Percentiles rank a stretch among this genome's conserved stretches.
Evolutionary conservation across 2,888 invertebrate species (phyloP).

Genomic region (Scotopteryx bipunctaria): DNA sequence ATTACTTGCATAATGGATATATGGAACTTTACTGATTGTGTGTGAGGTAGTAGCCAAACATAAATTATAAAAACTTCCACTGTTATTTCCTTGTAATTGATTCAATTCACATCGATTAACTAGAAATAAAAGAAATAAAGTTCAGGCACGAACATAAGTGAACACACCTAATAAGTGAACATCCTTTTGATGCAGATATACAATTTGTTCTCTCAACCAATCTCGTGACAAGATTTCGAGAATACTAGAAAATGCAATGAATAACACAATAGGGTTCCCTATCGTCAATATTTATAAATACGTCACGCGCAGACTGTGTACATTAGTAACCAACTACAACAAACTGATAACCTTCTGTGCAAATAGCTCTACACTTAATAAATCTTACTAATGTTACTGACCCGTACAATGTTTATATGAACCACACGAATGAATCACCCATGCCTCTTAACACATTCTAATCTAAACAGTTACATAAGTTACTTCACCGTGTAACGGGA

Average conservation of each 20-base stretch:
- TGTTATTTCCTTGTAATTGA: neutral
- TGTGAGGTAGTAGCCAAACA: slow-evolving; percentile 6
- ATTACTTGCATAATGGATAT: slow-evolving; percentile 11
- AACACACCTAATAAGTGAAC: too few relatives aligned
- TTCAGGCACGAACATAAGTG: too few relatives aligned
- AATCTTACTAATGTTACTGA: slow-evolving; percentile 28
- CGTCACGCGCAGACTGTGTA: slow-evolving; percentile 42
- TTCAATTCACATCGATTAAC: too few relatives aligned
- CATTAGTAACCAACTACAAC: slow-evolving; percentile 16
- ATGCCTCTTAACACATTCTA: slow-evolving; percentile 16
- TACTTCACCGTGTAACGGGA: slow-evolving; percentile 27
- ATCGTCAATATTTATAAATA: slow-evolving; percentile 38
- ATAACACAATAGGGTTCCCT: slow-evolving; percentile 3
- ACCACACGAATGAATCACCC: slow-evolving; percentile 29
- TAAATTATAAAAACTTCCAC: slow-evolving; percentile 15
- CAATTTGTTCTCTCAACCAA: too few relatives aligned
- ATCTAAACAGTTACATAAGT: slow-evolving; percentile 28
- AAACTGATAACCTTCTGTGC: slow-evolving; percentile 22
- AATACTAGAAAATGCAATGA: neutral
- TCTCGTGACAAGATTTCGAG: too few relatives aligned
- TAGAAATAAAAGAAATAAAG: too few relatives aligned
- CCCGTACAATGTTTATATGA: slow-evolving; percentile 28
- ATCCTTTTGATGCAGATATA: too few relatives aligned
- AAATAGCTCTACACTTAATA: slow-evolving; percentile 22
- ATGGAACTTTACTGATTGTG: slow-evolving; percentile 13